Conservation (phyloP, 2,113 vertebrate genomes). For the Pelobates fuscus region DNA sequence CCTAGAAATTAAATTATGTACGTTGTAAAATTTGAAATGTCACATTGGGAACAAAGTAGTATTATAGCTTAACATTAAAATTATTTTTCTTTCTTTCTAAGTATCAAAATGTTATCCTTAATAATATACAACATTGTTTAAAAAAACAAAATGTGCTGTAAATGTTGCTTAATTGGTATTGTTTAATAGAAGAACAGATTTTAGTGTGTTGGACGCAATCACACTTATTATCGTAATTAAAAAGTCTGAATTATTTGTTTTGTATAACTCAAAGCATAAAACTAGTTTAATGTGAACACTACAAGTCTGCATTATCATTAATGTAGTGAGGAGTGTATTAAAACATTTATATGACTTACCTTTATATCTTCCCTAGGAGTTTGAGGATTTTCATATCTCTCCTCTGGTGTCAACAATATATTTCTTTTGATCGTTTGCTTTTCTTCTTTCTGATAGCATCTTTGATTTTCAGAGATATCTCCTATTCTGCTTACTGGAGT, state of each 20-base stretch:
- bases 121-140: not conserved
- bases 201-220: too few species aligned
- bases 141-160: not conserved
- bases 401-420: slow-evolving; percentile 17
- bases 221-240: not conserved
- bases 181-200: too few species aligned
- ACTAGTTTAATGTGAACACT: not conserved
- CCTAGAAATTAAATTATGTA: too few species aligned
- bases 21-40: too few species aligned
- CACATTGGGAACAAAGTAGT: too few species aligned
- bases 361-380: slow-evolving; percentile 48
- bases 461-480: slow-evolving; percentile 69
- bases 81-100: too few species aligned
- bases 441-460: slow-evolving; percentile 55
- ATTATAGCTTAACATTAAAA: too few species aligned
- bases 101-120: too few species aligned
- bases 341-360: slow-evolving; percentile 55
- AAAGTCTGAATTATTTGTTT: not conserved
- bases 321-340: not conserved
- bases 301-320: not conserved
- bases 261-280: not conserved
- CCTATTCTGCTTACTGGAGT: slow-evolving; percentile 73
- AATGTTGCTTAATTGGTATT: not conserved
- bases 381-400: slow-evolving; percentile 36
- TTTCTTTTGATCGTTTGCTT: slow-evolving; percentile 32